phyloP scores from a whole-genome alignment of 2,888 invertebrate genomes.

The Orthosia cruda region DNA sequence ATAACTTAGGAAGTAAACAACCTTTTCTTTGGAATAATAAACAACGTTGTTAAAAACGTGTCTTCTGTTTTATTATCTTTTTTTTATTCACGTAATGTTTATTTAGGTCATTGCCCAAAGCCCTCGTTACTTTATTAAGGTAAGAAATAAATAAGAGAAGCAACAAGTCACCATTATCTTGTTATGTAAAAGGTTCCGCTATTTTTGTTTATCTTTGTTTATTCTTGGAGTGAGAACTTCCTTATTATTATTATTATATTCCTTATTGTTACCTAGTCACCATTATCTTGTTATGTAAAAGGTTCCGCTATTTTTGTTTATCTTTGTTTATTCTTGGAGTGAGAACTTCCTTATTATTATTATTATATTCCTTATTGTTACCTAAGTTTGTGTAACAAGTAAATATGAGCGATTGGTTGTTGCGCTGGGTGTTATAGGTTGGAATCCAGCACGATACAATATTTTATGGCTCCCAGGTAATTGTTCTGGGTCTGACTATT shows the following conservation, averaged over 20 bases:
- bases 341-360: too few relatives aligned
- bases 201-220: not conserved
- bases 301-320: too few relatives aligned
- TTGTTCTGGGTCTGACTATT: too few relatives aligned
- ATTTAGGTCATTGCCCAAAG: not conserved
- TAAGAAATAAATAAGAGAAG: constrained; percentile 12
- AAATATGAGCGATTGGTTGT: too few relatives aligned
- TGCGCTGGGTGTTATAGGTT: too few relatives aligned
- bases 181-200: not conserved
- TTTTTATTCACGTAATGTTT: constrained; percentile 7
- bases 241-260: not conserved
- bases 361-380: too few relatives aligned
- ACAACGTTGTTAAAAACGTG: not conserved
- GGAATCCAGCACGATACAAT: too few relatives aligned
- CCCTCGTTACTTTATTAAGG: constrained; percentile 7
- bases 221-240: not conserved
- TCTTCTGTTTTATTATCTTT: not conserved
- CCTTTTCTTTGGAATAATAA: not conserved
- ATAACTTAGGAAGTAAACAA: not conserved
- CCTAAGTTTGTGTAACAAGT: too few relatives aligned
- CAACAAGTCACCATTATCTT: constrained; percentile 6
- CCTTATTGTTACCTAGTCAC: too few relatives aligned
- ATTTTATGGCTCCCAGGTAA: too few relatives aligned
- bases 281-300: too few relatives aligned
- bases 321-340: too few relatives aligned